phyloP scores from a whole-genome alignment of 2,113 vertebrate species.

The Neogobius melanostomus region DNA sequence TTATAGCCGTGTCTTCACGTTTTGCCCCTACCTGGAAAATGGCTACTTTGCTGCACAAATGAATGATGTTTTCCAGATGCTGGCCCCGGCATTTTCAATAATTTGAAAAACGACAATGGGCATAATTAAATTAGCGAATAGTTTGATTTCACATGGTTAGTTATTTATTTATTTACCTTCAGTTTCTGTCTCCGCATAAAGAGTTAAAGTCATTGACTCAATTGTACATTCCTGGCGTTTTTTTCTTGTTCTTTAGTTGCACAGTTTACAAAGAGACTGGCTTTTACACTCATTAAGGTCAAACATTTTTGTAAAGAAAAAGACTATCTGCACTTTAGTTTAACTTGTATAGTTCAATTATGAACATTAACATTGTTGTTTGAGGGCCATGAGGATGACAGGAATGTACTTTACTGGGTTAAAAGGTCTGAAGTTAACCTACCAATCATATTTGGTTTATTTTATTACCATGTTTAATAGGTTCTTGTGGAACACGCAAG shows the following conservation, averaged over 20 bases:
- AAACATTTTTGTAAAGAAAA: not conserved
- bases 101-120: constrained; percentile 31
- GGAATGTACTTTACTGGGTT: constrained; percentile 73
- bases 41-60: constrained; percentile 54
- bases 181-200: constrained; percentile 44
- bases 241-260: constrained; percentile 56
- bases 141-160: not conserved
- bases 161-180: not conserved
- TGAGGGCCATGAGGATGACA: constrained; percentile 92
- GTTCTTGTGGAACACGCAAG: constrained; percentile 94
- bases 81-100: constrained; percentile 68
- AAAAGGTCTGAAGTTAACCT: not conserved
- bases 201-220: constrained; percentile 60
- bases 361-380: constrained; percentile 73
- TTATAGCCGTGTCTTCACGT: not conserved
- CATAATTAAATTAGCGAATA: not conserved
- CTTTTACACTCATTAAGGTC: constrained; percentile 42
- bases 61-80: constrained; percentile 55
- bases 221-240: constrained; percentile 56
- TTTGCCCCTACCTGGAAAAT: constrained; percentile 20
- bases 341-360: constrained; percentile 13
- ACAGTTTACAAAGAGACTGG: not conserved
- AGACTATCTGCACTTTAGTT: not conserved
- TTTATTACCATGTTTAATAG: constrained; percentile 57
- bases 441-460: not conserved